Evolutionary conservation across 2,888 invertebrate genomes (phyloP).

Genomic region (Nezara viridula): DNA sequence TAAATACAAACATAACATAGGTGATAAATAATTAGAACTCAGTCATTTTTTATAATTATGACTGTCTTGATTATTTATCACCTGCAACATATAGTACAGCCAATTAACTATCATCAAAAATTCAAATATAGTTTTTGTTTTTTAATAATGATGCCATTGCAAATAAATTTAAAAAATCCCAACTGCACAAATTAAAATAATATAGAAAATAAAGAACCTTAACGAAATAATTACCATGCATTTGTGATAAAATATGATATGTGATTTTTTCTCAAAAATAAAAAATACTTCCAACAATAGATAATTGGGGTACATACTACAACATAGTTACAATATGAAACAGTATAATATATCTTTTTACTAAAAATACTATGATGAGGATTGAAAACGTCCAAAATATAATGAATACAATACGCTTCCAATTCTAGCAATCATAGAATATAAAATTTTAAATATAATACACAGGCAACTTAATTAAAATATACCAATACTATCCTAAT

Average conservation of each 20-base stretch:
- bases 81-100: no score
- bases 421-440: constrained; percentile 18
- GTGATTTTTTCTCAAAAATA: background rate
- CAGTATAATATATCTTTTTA: background rate
- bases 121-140: background rate
- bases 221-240: background rate
- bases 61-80: no score
- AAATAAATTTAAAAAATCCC: background rate
- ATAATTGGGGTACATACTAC: background rate
- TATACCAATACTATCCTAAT: background rate
- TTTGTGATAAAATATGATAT: background rate
- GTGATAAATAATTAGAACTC: no score
- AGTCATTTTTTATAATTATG: no score
- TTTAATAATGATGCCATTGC: background rate
- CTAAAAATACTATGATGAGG: background rate
- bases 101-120: background rate
- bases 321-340: background rate
- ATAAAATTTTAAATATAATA: background rate
- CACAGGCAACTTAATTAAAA: constrained; percentile 30
- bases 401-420: constrained; percentile 37
- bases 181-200: background rate
- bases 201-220: background rate
- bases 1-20: no score
- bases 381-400: constrained; percentile 47
- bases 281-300: background rate